A percentile compares a stretch with the other conserved stretches of the same genome.
Conservation (phyloP, 1,140 invertebrate species). For the Meteorus sp. region DNA sequence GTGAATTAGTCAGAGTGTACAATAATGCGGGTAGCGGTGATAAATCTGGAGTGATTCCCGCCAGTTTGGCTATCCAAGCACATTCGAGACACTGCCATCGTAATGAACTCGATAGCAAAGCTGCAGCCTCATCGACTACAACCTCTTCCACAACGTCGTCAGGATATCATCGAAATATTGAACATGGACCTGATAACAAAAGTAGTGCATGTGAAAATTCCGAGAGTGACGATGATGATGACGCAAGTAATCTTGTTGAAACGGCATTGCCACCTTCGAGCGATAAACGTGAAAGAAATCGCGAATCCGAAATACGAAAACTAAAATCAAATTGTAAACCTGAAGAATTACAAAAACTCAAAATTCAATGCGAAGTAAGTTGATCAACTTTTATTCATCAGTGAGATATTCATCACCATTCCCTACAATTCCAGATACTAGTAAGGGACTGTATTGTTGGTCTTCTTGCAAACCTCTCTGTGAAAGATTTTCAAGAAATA, state of each 20-base stretch:
- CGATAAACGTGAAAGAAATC: conserved; percentile 63
- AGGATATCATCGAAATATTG: conserved; percentile 30
- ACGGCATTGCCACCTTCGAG: conserved; percentile 67
- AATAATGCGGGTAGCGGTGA: conserved; percentile 11
- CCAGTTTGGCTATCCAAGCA: background rate
- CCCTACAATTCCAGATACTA: conserved; percentile 55
- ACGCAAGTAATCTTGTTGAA: conserved; percentile 68
- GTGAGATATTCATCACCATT: conserved; percentile 9
- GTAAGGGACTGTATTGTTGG: conserved; percentile 77
- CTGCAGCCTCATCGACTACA: conserved; percentile 7
- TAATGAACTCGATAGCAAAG: background rate
- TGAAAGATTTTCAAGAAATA: conserved; percentile 81
- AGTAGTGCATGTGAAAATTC: conserved; percentile 45
- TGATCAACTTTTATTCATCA: background rate
- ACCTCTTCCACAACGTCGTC: conserved; percentile 27
- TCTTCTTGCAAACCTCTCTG: conserved; percentile 74
- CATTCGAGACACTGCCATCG: conserved; percentile 23
- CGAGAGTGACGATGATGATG: conserved; percentile 39
- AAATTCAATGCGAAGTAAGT: conserved; percentile 67
- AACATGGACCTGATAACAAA: conserved; percentile 48
- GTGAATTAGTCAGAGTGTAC: conserved; percentile 24
- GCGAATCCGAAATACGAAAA: conserved; percentile 68
- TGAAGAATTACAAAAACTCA: conserved; percentile 75
- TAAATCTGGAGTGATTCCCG: conserved; percentile 27
- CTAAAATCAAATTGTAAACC: conserved; percentile 81